Evolutionary conservation across 2,888 invertebrate species (phyloP), one percentile per base, ranked within the genome.

Genomic region (Andrena trimmerana): DNA sequence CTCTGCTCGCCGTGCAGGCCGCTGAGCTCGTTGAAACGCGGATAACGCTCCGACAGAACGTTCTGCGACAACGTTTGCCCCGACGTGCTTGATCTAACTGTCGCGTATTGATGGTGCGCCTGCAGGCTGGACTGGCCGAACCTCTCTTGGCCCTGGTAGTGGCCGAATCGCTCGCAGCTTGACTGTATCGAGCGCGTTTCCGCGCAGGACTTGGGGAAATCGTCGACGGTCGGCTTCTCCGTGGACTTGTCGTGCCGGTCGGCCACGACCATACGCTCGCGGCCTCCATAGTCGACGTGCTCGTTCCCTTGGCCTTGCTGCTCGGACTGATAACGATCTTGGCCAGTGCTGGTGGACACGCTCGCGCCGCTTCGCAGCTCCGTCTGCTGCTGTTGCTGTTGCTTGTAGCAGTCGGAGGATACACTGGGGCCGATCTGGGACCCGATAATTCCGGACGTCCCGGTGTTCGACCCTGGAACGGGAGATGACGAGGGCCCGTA

Each of bases 321-420:
- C 63, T 95, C 95, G 93, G 95, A 94, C 65, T 90, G 87, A 94
- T 92, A 95, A 94, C 94, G 95, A 94, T 85, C 82, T 80, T 84
- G 86, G 65, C 80, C 68, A 42, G 85, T 78, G 62, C 66, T 62
- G 67, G 42, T 84, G 57, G 86, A 77, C 33, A 68, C 74, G 72
- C 48, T 85, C 78, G 85, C 69, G 75, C 84, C 84, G 70, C 83
- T 74, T 65, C 90, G 90, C 69, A 93, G 92, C 86, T 94, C 95
- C 94, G 95, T 94, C 94, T 95, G 95, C 94, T 95, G 81, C 69
- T 75, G 77, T 27, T 81, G 84, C 31, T 79, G 81, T 16, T 84
- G 84, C 93, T 94, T 94, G 88, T 95, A 95, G 94, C 94, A 94
- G 91, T 94, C 95, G 91, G 93, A 92, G 91, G 94, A 91, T 89